Percentiles rank a stretch among this genome's conserved stretches.
phyloP scores from a whole-genome alignment of 1,140 invertebrate species.

The Ceratina calcarata region DNA sequence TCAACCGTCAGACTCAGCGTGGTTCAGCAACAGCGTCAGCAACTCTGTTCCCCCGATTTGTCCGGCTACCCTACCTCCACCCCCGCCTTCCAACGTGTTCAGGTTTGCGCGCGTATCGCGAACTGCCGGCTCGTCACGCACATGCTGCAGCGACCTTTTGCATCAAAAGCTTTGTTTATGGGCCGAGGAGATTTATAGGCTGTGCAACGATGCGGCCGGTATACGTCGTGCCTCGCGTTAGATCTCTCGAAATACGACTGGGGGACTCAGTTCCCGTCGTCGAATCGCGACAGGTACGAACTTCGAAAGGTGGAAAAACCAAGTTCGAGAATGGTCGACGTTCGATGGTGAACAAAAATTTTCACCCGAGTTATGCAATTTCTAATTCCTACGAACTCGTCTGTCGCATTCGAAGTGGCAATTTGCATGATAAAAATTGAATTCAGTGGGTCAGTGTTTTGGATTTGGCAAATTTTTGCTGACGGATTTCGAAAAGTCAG shows the following conservation, averaged over 20 bases:
- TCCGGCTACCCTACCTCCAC: neutral
- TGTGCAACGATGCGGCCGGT: slow-evolving; percentile 56
- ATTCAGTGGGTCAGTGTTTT: too few relatives aligned
- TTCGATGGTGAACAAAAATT: too few relatives aligned
- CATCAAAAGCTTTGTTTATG: slow-evolving; percentile 79
- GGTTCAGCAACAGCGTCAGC: slow-evolving; percentile 52
- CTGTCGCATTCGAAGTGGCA: too few relatives aligned
- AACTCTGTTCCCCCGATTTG: slow-evolving; percentile 43
- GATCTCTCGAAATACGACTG: slow-evolving; percentile 58
- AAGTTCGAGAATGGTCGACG: too few relatives aligned
- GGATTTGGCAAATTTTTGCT: too few relatives aligned
- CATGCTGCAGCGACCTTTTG: slow-evolving; percentile 76
- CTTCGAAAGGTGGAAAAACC: too few relatives aligned
- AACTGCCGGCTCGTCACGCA: slow-evolving; percentile 68
- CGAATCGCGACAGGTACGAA: slow-evolving; percentile 17
- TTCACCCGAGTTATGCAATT: too few relatives aligned
- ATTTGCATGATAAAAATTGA: too few relatives aligned
- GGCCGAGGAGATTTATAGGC: slow-evolving; percentile 78
- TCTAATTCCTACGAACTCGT: too few relatives aligned
- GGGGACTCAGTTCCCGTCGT: neutral
- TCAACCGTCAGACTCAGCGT: slow-evolving; percentile 64
- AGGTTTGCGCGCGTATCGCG: slow-evolving; percentile 19
- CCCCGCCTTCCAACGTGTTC: neutral
- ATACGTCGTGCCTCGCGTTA: slow-evolving; percentile 61
- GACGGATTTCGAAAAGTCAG: too few relatives aligned